Conservation (phyloP, 2,113 vertebrate species). For the Neodontobutis hainanensis region DNA sequence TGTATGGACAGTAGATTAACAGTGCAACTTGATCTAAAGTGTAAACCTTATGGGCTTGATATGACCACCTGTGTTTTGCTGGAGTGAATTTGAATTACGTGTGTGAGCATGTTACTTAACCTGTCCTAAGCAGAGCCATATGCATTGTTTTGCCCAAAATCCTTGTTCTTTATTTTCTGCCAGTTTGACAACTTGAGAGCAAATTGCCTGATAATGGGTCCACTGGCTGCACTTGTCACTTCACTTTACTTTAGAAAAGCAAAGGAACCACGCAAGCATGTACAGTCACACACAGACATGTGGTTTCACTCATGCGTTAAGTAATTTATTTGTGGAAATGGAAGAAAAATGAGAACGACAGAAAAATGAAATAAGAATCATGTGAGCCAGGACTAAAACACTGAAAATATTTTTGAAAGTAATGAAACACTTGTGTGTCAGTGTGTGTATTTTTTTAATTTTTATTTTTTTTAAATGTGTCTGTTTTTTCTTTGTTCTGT, state of each 20-base stretch:
- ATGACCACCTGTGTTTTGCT: background rate
- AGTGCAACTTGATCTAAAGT: background rate
- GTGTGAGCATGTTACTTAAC: conserved; percentile 57
- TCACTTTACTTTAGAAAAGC: conserved; percentile 63
- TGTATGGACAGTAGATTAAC: conserved; percentile 9
- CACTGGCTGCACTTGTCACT: conserved; percentile 76
- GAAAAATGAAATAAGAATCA: conserved; percentile 68
- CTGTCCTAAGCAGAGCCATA: conserved; percentile 82
- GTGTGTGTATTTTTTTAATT: conserved; percentile 53
- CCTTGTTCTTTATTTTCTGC: conserved; percentile 71
- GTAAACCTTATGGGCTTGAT: background rate
- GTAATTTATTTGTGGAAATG: conserved; percentile 66
- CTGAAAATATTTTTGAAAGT: conserved; percentile 72
- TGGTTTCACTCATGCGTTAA: conserved; percentile 77
- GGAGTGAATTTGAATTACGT: conserved; percentile 39
- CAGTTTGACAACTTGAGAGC: conserved; percentile 76
- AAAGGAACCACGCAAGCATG: conserved; percentile 39
- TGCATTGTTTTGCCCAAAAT: conserved; percentile 77
- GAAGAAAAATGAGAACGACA: conserved; percentile 50
- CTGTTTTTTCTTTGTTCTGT: conserved; percentile 47
- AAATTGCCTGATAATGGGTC: conserved; percentile 86
- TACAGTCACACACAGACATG: conserved; percentile 57
- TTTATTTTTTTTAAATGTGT: conserved; percentile 55
- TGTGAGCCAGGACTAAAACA: conserved; percentile 72
- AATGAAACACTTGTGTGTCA: conserved; percentile 80